A percentile compares a stretch with the other conserved stretches of the same genome.
These are phyloP conservation scores for Synergus japonicus DNA, from an alignment of 2,888 invertebrate genomes.

Conservation along the genomic window DNA sequence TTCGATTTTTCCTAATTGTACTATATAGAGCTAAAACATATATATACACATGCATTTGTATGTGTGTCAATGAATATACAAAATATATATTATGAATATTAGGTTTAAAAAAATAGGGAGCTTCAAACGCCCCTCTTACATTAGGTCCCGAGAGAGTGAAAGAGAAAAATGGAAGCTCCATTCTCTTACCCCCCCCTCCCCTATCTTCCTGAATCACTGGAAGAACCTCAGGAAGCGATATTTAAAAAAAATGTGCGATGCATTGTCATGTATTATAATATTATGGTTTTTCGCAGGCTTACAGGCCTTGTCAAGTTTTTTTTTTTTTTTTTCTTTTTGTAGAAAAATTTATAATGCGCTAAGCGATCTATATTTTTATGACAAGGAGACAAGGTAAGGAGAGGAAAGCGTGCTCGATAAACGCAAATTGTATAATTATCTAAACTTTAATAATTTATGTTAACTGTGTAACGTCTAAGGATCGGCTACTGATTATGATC, in stretches of 20 bases:
- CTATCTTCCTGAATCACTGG: slow-evolving; percentile 48
- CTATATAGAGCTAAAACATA: slow-evolving; percentile 49
- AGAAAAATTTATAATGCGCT: slow-evolving; percentile 62
- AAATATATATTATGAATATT: slow-evolving; percentile 53
- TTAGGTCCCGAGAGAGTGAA: slow-evolving; percentile 51
- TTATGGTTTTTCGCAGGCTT: slow-evolving; percentile 55
- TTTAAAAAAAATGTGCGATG: slow-evolving; percentile 49
- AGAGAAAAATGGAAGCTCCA: slow-evolving; percentile 42
- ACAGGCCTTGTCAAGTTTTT: slow-evolving; percentile 55
- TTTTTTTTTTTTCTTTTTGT: slow-evolving; percentile 47
- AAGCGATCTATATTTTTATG: slow-evolving; percentile 68
- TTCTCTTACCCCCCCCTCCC: slow-evolving; percentile 14
- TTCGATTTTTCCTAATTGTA: slow-evolving; percentile 49
- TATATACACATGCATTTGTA: slow-evolving; percentile 43
- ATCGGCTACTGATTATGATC: slow-evolving; percentile 37
- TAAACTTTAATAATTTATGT: slow-evolving; percentile 48
- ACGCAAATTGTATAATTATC: slow-evolving; percentile 41
- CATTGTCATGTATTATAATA: slow-evolving; percentile 47
- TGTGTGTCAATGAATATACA: slow-evolving; percentile 43
- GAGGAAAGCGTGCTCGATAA: slow-evolving; percentile 42
- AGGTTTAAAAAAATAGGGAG: slow-evolving; percentile 48
- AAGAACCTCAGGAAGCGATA: slow-evolving; percentile 54
- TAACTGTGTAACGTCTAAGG: slow-evolving; percentile 37
- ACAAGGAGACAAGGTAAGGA: slow-evolving; percentile 49
- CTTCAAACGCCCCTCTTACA: slow-evolving; percentile 13